These are phyloP conservation scores for Fregetta grallaria DNA, from an alignment of 2,113 vertebrate species.

Conservation along the genomic window DNA sequence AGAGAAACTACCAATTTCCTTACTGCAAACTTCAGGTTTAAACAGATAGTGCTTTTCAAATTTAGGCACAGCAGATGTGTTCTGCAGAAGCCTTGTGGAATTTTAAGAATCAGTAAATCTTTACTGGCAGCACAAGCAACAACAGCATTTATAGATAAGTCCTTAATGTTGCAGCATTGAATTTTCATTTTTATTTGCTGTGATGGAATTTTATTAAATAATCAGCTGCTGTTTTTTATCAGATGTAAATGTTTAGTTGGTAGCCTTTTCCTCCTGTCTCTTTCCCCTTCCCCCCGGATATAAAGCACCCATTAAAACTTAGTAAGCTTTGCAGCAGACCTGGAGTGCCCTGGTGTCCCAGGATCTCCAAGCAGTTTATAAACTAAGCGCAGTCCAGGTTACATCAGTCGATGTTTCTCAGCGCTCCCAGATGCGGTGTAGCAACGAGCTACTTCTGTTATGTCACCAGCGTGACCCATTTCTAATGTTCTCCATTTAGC, in stretches of 20 bases:
- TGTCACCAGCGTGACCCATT: neutral
- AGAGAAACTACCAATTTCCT: neutral
- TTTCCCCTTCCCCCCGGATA: neutral
- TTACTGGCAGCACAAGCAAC: neutral
- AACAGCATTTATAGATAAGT: neutral
- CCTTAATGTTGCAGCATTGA: neutral
- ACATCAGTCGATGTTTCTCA: neutral
- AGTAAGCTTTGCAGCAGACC: conserved; percentile 3
- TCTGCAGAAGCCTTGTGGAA: neutral
- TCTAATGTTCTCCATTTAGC: neutral
- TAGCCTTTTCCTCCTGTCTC: neutral
- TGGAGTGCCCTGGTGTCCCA: neutral
- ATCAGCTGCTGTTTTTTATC: neutral
- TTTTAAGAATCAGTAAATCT: neutral
- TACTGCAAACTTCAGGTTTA: neutral
- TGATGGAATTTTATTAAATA: neutral
- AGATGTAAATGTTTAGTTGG: neutral
- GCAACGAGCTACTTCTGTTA: neutral
- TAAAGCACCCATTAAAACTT: neutral
- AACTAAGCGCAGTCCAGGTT: neutral
- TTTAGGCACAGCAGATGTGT: neutral
- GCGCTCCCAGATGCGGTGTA: neutral
- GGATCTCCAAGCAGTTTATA: neutral
- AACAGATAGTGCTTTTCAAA: neutral
- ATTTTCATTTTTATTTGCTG: neutral